Evolutionary conservation across 2,797 vertebrate genomes (phyloP).

Genomic region (Pyrocephalus nanus): DNA sequence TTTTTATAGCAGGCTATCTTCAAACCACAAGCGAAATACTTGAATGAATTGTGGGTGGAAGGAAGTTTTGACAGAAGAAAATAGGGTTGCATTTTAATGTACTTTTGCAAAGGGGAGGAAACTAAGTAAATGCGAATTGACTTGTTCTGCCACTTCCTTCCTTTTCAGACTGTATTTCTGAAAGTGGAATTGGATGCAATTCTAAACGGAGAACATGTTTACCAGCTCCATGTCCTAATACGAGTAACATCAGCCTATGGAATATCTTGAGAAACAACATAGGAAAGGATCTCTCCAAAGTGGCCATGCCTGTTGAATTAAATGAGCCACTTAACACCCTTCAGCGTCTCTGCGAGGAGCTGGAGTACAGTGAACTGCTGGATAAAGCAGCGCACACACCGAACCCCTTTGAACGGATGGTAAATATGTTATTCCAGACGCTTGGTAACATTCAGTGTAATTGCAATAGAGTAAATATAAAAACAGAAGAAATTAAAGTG

Average conservation of each 20-base stretch:
- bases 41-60: not conserved
- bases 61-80: not conserved
- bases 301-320: conserved; percentile 94
- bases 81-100: not conserved
- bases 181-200: conserved; percentile 22
- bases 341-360: conserved; percentile 94
- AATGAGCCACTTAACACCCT: conserved; percentile 96
- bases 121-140: not conserved
- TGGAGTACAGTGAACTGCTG: conserved; percentile 95
- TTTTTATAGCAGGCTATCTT: not conserved
- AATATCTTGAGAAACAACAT: conserved; percentile 98
- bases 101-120: not conserved
- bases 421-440: conserved; percentile 57
- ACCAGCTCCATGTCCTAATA: conserved; percentile 86
- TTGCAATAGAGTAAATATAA: not conserved
- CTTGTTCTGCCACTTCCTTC: not conserved
- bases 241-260: conserved; percentile 92
- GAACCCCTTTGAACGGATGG: conserved; percentile 90
- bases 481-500: not conserved
- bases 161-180: conserved; percentile 70
- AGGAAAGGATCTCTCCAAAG: conserved; percentile 97
- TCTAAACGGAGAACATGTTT: conserved; percentile 80
- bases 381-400: conserved; percentile 83
- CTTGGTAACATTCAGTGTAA: not conserved
- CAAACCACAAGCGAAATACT: not conserved